Evolutionary conservation across 2,888 invertebrate species (phyloP), one percentile per base, ranked within the genome.

Genomic region (Lycaena phlaeas): DNA sequence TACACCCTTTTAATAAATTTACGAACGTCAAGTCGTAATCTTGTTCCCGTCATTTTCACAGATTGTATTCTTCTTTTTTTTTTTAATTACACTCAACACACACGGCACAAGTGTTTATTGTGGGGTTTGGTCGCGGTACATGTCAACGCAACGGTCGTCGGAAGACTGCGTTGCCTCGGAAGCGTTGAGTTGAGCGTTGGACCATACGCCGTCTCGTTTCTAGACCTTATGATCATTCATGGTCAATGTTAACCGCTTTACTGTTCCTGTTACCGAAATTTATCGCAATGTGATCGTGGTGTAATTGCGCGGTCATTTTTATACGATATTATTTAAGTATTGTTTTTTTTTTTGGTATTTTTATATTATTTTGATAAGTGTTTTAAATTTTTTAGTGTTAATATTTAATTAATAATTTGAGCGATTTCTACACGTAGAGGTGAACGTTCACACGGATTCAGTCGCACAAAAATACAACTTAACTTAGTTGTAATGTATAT

Each of bases 21-120:
- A 82, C 82, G 76, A 81, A 82, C 82, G 73, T 79, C 70, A 61
- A 58, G 54, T 54, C 64, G 67, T 60, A 43, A 53, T 56, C 52
- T 51, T 44, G 41, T 49, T 52, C 39, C 46, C 46, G 46, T 50
- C 59, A 59, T 58, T 54, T 55, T 56, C 9, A 2, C 9, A 5
- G 9, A 5, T 7, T 7, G 7, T 7, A 22, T 42, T 45, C 39
- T 42, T 47, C 45, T 37, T 36, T 45, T 45, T 49, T 47, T 49
- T 50, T 50, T 42, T 43, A 39, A 45, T 18, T 42, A 42, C 30
- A 18, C 41, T 44, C 39, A 40, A 42, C 43, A 50, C 41, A 41
- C 46, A 50, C 5, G 63, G 69, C 72, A 58, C 72, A 38, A 41
- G 48, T 40, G 44, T 43, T 49, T 53, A 38, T 17, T 29, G 52